Evolutionary conservation across 2,797 vertebrate genomes (phyloP).

Genomic region (Hozukius guyotensis): DNA sequence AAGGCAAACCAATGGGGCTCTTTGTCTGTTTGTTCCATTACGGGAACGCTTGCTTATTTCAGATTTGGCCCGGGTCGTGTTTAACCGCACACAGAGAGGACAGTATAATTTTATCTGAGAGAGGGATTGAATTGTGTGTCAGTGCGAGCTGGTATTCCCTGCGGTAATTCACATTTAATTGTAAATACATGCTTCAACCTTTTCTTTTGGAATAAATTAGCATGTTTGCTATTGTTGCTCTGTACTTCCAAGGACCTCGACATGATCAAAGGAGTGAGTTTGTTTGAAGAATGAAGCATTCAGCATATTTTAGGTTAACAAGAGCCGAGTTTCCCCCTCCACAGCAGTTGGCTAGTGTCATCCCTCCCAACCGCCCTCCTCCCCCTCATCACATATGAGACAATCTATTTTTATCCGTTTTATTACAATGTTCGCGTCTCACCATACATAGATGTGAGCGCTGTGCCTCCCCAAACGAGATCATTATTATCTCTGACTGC

Average conservation of each 20-base stretch:
- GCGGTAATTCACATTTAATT: conserved; percentile 72
- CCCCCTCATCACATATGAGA: conserved; percentile 52
- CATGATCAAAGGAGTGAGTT: conserved; percentile 79
- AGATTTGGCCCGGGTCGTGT: conserved; percentile 38
- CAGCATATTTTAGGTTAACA: conserved; percentile 83
- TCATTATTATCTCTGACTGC: conserved; percentile 65
- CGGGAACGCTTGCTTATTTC: conserved; percentile 48
- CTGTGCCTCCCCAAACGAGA: conserved; percentile 39
- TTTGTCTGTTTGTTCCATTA: conserved; percentile 77
- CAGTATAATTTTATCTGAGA: conserved; percentile 55
- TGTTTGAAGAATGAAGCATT: conserved; percentile 82
- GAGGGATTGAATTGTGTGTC: conserved; percentile 44
- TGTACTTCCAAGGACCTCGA: conserved; percentile 71
- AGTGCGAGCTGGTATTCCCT: conserved; percentile 49
- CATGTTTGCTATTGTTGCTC: conserved; percentile 75
- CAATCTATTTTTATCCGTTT: conserved; percentile 61
- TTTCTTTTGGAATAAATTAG: conserved; percentile 79
- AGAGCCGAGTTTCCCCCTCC: conserved; percentile 62
- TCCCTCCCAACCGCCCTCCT: not conserved
- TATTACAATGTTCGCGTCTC: conserved; percentile 49
- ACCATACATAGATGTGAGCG: conserved; percentile 48
- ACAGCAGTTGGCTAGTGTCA: conserved; percentile 58
- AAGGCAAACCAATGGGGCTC: conserved; percentile 70
- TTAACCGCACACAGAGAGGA: conserved; percentile 40
- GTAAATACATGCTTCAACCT: conserved; percentile 76